Percentiles rank a stretch among this genome's conserved stretches.
phyloP scores from a whole-genome alignment of 1,140 invertebrate species.

The Varroa destructor region DNA sequence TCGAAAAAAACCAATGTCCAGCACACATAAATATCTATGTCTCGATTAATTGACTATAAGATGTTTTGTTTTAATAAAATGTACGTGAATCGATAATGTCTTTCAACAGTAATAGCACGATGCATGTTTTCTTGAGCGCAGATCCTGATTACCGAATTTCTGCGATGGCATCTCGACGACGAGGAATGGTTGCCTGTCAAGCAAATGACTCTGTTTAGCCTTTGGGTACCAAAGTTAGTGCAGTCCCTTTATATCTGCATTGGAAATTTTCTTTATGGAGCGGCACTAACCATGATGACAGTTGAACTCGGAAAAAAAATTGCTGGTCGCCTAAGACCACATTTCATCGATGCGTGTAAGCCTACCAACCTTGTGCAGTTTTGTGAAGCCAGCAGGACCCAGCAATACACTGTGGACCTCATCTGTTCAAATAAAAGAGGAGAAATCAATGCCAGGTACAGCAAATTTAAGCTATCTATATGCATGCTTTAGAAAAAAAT shows the following conservation, averaged over 20 bases:
- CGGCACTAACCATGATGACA: conserved; percentile 10
- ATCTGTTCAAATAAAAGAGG: conserved; percentile 3
- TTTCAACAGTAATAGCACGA: too few relatives aligned
- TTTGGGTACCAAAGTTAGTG: conserved; percentile 12
- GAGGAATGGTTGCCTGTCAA: conserved; percentile 10
- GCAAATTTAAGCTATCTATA: too few relatives aligned
- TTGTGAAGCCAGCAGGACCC: conserved; percentile 1
- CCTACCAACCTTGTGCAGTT: conserved; percentile 3
- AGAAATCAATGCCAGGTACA: conserved; percentile 12
- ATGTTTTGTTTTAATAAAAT: background rate
- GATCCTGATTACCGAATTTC: conserved; percentile 24
- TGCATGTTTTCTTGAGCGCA: background rate
- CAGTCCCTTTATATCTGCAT: conserved; percentile 1
- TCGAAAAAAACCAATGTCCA: too few relatives aligned
- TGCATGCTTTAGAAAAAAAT: too few relatives aligned
- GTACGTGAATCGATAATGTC: background rate
- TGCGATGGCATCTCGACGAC: conserved; percentile 18
- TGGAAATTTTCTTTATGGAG: conserved; percentile 21
- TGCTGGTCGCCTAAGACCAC: conserved; percentile 15
- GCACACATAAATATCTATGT: too few relatives aligned
- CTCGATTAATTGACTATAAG: too few relatives aligned
- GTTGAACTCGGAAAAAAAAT: conserved; percentile 22
- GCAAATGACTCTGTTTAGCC: background rate
- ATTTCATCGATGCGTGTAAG: conserved; percentile 20
- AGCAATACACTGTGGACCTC: conserved; percentile 1